Evolutionary conservation across 2,888 invertebrate species (phyloP).

Genomic region (Trachelus troglodyta): DNA sequence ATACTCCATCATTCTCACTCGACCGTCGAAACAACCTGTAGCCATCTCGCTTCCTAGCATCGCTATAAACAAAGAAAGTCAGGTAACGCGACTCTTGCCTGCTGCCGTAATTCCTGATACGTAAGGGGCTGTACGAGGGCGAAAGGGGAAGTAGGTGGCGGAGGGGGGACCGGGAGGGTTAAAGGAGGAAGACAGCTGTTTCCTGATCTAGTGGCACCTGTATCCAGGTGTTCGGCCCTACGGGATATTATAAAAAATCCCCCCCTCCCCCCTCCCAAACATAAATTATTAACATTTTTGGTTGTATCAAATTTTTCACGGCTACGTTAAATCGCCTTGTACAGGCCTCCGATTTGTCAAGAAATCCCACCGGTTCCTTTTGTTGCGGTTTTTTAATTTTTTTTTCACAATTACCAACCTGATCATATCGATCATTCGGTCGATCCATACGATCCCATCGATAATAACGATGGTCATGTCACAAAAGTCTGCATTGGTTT

Average conservation of each 20-base stretch:
- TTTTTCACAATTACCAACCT: neutral
- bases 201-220: constrained; percentile 52
- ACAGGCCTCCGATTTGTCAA: neutral
- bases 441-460: neutral
- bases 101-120: neutral
- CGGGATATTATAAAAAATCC: neutral
- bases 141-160: constrained; percentile 5
- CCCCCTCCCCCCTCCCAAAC: no score
- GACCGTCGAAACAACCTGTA: neutral
- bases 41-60: constrained; percentile 4
- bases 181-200: constrained; percentile 50
- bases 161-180: constrained; percentile 12
- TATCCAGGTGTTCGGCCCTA: constrained; percentile 45
- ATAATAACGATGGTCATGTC: neutral
- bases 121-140: constrained; percentile 12
- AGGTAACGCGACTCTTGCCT: constrained; percentile 17
- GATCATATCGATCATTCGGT: neutral
- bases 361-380: neutral
- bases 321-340: neutral
- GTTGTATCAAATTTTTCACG: neutral
- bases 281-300: neutral
- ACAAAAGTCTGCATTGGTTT: neutral
- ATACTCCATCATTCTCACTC: neutral
- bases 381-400: neutral
- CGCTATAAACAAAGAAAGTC: constrained; percentile 36